Conservation (phyloP, 2,797 vertebrate species). For the Cirrhinus mrigala region DNA sequence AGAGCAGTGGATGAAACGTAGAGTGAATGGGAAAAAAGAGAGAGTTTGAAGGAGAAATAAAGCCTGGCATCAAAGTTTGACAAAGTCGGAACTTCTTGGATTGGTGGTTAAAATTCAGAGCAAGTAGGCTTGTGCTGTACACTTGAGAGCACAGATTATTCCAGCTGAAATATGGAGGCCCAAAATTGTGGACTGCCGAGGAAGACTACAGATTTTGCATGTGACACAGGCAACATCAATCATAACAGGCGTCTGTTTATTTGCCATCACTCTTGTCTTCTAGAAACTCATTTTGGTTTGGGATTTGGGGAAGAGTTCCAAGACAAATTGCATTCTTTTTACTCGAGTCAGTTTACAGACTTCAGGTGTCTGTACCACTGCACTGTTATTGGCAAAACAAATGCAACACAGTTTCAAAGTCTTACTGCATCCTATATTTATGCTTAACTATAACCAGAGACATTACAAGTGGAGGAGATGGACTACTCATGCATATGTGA, state of each 20-base stretch:
- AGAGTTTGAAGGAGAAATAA: conserved; percentile 24
- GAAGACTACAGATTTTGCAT: conserved; percentile 52
- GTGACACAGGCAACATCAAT: conserved; percentile 52
- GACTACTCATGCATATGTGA: background rate
- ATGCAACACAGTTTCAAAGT: conserved; percentile 7
- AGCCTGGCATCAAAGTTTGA: conserved; percentile 55
- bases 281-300: conserved; percentile 48
- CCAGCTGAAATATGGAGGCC: conserved; percentile 51
- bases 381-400: background rate
- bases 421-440: background rate
- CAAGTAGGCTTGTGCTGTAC: conserved; percentile 28
- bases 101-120: conserved; percentile 48
- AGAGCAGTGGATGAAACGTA: background rate
- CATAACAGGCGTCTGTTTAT: conserved; percentile 46
- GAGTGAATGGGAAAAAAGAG: conserved; percentile 6
- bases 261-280: conserved; percentile 50
- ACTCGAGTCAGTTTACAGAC: conserved; percentile 36
- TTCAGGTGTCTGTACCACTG: conserved; percentile 12
- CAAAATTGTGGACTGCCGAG: conserved; percentile 48
- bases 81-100: conserved; percentile 59
- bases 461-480: conserved; percentile 1
- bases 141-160: conserved; percentile 53
- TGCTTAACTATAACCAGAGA: background rate
- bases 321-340: conserved; percentile 51
- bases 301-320: conserved; percentile 31